A percentile compares a stretch with the other conserved stretches of the same genome.
phyloP scores from a whole-genome alignment of 2,113 vertebrate genomes.

The Carassius auratus region DNA sequence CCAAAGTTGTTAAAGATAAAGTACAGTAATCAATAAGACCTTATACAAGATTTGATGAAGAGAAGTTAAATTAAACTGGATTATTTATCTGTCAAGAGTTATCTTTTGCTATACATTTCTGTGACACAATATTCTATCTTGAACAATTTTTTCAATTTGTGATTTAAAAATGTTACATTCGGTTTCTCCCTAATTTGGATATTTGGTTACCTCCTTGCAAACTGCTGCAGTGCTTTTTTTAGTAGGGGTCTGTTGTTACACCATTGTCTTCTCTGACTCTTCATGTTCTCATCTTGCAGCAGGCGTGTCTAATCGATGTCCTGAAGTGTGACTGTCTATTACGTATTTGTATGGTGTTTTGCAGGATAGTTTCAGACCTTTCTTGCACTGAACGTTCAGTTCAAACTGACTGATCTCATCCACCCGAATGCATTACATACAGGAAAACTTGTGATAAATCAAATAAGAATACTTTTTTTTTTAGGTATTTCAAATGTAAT shows the following conservation, averaged over 20 bases:
- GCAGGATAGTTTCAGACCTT: neutral
- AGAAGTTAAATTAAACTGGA: neutral
- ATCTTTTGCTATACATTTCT: neutral
- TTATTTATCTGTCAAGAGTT: neutral
- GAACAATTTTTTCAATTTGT: neutral
- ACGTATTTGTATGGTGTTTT: neutral
- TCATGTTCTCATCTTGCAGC: neutral
- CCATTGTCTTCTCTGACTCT: neutral
- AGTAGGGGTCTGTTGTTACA: neutral
- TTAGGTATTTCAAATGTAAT: neutral
- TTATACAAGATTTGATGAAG: neutral
- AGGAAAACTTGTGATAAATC: neutral
- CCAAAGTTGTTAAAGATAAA: constrained; percentile 16
- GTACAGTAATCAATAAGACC: neutral
- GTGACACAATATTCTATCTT: neutral
- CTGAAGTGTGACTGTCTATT: neutral
- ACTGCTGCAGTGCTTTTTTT: neutral
- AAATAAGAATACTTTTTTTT: neutral
- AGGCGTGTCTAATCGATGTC: neutral
- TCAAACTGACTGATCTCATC: neutral
- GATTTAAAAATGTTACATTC: neutral
- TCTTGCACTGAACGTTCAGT: neutral
- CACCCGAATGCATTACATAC: neutral
- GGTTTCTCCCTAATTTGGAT: neutral
- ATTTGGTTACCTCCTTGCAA: neutral